Base-by-base conservation (phyloP, 2,797 vertebrate species). In the Pampus argenteus region DNA sequence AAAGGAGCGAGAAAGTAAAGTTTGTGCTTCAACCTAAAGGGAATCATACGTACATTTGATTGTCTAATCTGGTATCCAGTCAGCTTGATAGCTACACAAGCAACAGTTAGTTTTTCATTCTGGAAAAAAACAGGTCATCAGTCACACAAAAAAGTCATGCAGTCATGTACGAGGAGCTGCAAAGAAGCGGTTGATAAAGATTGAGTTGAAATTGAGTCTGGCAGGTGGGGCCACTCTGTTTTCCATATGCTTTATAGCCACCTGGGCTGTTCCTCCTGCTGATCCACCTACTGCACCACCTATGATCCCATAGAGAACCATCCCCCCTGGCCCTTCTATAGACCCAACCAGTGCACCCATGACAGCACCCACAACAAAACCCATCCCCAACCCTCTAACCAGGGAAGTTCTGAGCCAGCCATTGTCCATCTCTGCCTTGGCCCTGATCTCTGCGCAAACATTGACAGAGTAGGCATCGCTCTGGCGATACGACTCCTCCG, bases 161-260 rank as follows among this genome's bases (percentile, higher is more conserved):
- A 3, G 60, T 88, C 71, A 88, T 3, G 58, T 52, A 36, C 84
- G 91, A 66, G 89, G 62, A 44, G 80, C 31, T 17, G 89, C 62
- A 71, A 91, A 95, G 72, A 94, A 95, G 44, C 91, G 92, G 59
- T 94, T 95, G 59, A 95, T 92, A 75, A 95, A 94, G 70, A 92
- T 88, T 3, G 92, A 91, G 75, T 94, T 94, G 63, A 95, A 95
- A 84, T 92, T 93, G 54, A 92, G 82, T 81, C 88, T 86, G 40
- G 86, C 76, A 6, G 87, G 72, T 1, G 92, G 89, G 5, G 85
- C 81, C 51, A 92, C 90, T 84, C 89, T 91, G 65, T 91, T 73
- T 57, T 94, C 91, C 61, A 94, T 86, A n/a, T 93, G 90, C 58
- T 93, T 82, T 40, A 93, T 92, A 40, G 94, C 93, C 17, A 94